Evolutionary conservation across 1,140 invertebrate genomes (phyloP), one percentile per base, ranked within the genome.

Genomic region (Tetramorium alpestre): DNA sequence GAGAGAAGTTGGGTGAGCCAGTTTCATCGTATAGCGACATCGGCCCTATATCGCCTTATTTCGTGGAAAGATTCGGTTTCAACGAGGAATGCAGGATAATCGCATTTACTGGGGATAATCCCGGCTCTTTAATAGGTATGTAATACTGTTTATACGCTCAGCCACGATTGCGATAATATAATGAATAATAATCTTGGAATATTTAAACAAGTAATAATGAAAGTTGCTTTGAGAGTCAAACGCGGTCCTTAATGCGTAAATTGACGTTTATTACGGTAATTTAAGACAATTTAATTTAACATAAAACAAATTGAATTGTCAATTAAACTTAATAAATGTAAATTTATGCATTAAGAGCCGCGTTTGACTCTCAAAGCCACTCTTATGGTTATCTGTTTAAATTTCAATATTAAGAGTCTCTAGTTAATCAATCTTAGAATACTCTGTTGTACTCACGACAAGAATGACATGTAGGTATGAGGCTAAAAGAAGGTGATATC

Each of bases 21-120:
- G 97, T 98, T 11, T 96, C 97, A 6, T 97, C 98, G 0, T 96
- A 96, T 33, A 96, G 96, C 5, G 95, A 97, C 82, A 92, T 99
- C 7, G 99, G 98, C 0, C 90, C 94, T 13, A 96, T 99, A 65
- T 97, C 97, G 1, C 87, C 95, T 0, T 99, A 99, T 95, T 98
- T 97, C 94, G 97, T 98, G 0, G 96, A 98, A 90, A 96, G 98
- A 77, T 99, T 98, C 94, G 97, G 97, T 8, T 99, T 99, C 94
- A 95, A 96, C 91, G 93, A 96, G 1, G 95, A 97, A 4, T 99
- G 99, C 94, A 96, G 96, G 93, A 96, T 99, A 6, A 96, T 98
- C 5, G 97, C 98, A 0, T 99, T 99, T 94, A 99, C 99, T 1
- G 99, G 99, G 0, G 99, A 99, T 93, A 99, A 99, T 96, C 98